These are phyloP conservation scores for Orchesellides sinensis DNA, from an alignment of 2,888 invertebrate species.

Conservation along the genomic window DNA sequence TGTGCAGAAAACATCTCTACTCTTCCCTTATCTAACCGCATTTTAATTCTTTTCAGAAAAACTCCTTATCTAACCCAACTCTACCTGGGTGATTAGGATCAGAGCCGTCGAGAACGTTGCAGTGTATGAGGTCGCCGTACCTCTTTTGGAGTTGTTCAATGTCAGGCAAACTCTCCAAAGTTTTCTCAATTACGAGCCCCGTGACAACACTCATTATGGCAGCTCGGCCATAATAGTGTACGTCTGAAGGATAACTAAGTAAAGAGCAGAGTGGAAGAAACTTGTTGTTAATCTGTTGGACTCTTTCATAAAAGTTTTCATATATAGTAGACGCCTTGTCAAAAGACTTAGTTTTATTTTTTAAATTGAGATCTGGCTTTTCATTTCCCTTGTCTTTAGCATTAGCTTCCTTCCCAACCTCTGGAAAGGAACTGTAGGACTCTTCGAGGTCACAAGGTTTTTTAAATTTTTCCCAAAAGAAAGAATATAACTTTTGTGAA, in stretches of 20 bases:
- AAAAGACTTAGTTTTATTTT: conserved; percentile 17
- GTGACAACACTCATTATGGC: conserved; percentile 69
- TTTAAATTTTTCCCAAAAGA: conserved; percentile 62
- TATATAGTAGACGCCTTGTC: conserved; percentile 15
- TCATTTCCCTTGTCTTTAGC: neutral
- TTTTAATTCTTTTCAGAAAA: conserved; percentile 39
- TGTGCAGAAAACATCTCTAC: no score
- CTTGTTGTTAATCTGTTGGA: conserved; percentile 53
- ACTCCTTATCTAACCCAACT: conserved; percentile 63
- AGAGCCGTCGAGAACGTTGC: conserved; percentile 60
- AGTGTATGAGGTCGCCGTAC: conserved; percentile 42
- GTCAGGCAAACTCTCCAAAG: conserved; percentile 59
- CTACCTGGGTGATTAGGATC: conserved; percentile 63
- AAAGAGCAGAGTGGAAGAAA: conserved; percentile 57
- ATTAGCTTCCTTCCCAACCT: neutral
- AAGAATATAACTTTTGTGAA: conserved; percentile 40
- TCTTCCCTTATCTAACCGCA: neutral
- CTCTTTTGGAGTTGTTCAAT: conserved; percentile 47
- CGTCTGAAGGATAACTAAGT: conserved; percentile 67
- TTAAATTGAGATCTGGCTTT: neutral
- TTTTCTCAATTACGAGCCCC: conserved; percentile 61
- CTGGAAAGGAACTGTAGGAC: conserved; percentile 4
- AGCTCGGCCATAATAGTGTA: conserved; percentile 64
- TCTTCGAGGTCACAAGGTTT: conserved; percentile 36
- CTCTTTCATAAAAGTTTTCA: conserved; percentile 50